Percentiles rank a stretch among this genome's conserved stretches.
These are phyloP conservation scores for Cyaniris semiargus DNA, from an alignment of 2,888 invertebrate genomes.

Conservation along the genomic window DNA sequence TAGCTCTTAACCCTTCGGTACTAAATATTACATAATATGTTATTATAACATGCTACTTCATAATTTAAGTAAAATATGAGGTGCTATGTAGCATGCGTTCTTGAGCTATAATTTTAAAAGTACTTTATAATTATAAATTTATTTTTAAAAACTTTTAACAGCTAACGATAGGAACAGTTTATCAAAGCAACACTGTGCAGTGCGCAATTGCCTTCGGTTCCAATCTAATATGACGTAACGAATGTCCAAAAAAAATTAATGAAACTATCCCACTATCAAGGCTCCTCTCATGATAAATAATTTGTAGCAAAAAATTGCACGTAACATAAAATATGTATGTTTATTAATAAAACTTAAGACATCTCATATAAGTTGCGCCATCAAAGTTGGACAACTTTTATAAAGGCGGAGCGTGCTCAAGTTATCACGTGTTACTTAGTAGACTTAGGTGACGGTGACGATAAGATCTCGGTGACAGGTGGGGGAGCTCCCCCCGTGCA, in stretches of 20 bases:
- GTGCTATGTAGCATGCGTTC: not conserved
- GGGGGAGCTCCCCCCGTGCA: conserved; percentile 47
- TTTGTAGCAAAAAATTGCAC: not conserved
- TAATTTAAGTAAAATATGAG: not conserved
- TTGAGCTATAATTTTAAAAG: not conserved
- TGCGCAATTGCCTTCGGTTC: no score
- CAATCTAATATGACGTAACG: no score
- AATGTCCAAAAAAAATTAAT: no score
- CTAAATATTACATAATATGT: no score
- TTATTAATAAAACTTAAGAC: conserved; percentile 8
- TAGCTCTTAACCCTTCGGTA: not conserved
- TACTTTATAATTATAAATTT: not conserved
- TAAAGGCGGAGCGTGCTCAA: conserved; percentile 19
- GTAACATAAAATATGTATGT: not conserved
- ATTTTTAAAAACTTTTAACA: not conserved
- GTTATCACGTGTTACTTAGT: conserved; percentile 22
- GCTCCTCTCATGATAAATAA: not conserved
- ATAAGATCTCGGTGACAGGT: conserved; percentile 39
- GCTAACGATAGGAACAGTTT: no score
- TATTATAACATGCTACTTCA: not conserved
- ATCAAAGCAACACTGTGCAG: no score
- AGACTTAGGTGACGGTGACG: conserved; percentile 16
- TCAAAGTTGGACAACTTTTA: conserved; percentile 18
- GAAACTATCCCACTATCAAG: no score
- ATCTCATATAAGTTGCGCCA: conserved; percentile 10